Evolutionary conservation across 2,113 vertebrate species (phyloP).

Genomic region (Triplophysa siluroides): DNA sequence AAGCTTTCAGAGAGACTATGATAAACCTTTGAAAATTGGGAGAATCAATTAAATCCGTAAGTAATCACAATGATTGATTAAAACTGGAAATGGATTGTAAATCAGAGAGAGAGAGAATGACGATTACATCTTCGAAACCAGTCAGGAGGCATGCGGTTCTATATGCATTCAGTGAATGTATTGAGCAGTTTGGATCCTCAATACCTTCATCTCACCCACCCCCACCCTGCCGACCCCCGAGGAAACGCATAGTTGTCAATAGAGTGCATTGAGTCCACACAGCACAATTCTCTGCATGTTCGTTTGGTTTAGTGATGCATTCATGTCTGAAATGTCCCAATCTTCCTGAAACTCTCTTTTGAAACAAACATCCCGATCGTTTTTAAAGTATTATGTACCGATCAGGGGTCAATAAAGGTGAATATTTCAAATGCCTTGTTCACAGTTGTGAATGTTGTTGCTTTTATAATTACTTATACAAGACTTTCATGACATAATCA

Average conservation of each 20-base stretch:
- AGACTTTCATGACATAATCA: too few relatives aligned
- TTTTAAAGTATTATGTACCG: neutral
- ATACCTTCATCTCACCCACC: conserved; percentile 35
- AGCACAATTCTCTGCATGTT: neutral
- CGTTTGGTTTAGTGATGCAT: conserved; percentile 3
- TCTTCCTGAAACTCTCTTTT: neutral
- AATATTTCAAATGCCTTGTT: neutral
- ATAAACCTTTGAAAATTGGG: neutral
- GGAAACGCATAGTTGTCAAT: conserved; percentile 36
- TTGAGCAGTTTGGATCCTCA: conserved; percentile 25
- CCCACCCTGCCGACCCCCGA: conserved; percentile 20
- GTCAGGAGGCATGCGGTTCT: neutral
- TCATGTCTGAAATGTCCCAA: neutral
- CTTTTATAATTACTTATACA: neutral
- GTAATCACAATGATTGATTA: neutral
- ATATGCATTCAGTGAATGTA: neutral
- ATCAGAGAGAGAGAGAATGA: neutral
- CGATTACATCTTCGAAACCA: neutral
- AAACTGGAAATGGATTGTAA: neutral
- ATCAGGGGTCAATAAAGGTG: neutral
- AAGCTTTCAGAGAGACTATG: too few relatives aligned
- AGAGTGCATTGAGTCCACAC: conserved; percentile 13
- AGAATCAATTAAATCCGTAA: neutral
- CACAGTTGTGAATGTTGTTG: neutral
- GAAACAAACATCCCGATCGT: neutral